A percentile compares a stretch with the other conserved stretches of the same genome.
Evolutionary conservation across 2,113 vertebrate genomes (phyloP).

Genomic region (Saiga tatarica): DNA sequence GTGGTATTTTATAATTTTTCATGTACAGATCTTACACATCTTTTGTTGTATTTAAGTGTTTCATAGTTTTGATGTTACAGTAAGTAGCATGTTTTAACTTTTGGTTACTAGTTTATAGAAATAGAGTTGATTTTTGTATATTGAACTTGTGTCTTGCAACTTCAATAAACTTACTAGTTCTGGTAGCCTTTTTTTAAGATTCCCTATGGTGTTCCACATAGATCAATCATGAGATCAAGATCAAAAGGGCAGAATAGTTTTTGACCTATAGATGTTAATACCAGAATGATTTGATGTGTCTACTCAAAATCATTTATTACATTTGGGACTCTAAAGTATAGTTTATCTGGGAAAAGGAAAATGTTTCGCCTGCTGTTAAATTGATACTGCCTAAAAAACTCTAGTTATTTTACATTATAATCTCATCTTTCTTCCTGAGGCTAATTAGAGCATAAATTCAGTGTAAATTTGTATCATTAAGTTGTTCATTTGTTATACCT

Average conservation of each 20-base stretch:
- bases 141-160: not conserved
- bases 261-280: not conserved
- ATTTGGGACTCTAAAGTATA: not conserved
- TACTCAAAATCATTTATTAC: not conserved
- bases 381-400: not conserved
- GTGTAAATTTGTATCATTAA: not conserved
- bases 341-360: slow-evolving; percentile 6
- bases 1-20: not conserved
- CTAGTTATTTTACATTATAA: not conserved
- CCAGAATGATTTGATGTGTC: not conserved
- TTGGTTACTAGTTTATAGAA: not conserved
- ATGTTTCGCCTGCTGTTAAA: not conserved
- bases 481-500: not conserved
- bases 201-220: not conserved
- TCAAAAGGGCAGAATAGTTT: not conserved
- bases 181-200: not conserved
- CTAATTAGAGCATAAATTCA: slow-evolving; percentile 31
- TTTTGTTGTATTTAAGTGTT: not conserved
- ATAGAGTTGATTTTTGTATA: not conserved
- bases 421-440: not conserved
- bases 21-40: not conserved
- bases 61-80: not conserved
- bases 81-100: not conserved
- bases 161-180: not conserved
- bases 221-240: not conserved